Percentiles rank a stretch among this genome's conserved stretches.
Conservation (phyloP, 35 echinoderm and acorn worm genomes). For the Ophioderma brevispina region DNA sequence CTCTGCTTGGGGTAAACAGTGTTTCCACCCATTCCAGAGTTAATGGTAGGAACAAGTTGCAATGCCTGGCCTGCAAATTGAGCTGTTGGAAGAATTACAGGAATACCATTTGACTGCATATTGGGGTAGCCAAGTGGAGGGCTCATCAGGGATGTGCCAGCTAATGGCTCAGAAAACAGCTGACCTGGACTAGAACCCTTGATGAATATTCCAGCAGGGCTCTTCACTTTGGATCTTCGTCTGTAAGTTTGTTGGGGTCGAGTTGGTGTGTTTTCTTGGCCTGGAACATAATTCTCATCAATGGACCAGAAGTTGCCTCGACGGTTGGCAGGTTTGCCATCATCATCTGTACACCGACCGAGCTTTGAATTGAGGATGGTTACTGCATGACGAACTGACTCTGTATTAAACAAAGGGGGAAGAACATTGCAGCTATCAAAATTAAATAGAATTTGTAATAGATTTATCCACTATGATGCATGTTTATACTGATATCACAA, state of each 20-base stretch:
- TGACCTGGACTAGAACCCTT: constrained; percentile 4
- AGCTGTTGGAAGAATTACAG: background rate
- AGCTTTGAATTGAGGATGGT: too few species aligned
- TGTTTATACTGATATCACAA: too few species aligned
- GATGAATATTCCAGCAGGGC: background rate
- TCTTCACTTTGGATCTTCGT: background rate
- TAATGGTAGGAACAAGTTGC: background rate
- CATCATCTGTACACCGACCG: too few species aligned
- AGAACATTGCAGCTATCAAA: too few species aligned
- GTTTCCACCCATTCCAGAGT: background rate
- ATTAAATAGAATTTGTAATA: too few species aligned
- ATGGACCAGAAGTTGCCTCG: constrained; percentile 82
- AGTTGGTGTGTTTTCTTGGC: background rate
- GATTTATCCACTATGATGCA: too few species aligned
- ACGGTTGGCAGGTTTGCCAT: constrained; percentile 35
- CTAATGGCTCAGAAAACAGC: background rate
- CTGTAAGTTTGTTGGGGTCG: background rate
- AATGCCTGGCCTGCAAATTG: background rate
- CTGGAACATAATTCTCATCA: constrained; percentile 62
- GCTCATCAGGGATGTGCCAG: constrained; percentile 12
- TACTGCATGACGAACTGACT: too few species aligned
- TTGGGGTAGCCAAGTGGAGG: background rate
- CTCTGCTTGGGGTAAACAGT: background rate
- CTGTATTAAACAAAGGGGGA: too few species aligned
- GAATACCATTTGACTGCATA: background rate